Evolutionary conservation across 1,140 invertebrate species (phyloP).

Genomic region (Chlorops oryzae): DNA sequence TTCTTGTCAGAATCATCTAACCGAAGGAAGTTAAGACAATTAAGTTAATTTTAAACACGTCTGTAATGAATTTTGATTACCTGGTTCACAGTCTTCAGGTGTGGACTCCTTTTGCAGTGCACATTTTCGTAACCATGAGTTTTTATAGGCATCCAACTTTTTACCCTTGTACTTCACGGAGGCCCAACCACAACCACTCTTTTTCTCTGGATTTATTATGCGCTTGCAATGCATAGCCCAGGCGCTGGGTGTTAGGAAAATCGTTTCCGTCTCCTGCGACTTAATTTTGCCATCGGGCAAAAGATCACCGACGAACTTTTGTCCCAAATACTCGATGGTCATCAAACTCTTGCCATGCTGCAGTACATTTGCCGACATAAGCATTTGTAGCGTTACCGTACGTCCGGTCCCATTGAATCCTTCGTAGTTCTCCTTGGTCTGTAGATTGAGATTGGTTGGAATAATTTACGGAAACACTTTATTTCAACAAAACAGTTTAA

Average conservation of each 20-base stretch:
- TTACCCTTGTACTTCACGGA: slow-evolving; percentile 76
- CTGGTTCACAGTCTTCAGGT: slow-evolving; percentile 41
- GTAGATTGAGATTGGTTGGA: neutral
- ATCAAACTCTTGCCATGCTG: slow-evolving; percentile 72
- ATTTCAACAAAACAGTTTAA: neutral
- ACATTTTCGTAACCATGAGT: slow-evolving; percentile 67
- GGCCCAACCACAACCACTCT: slow-evolving; percentile 87
- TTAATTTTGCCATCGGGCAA: slow-evolving; percentile 80
- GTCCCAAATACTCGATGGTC: slow-evolving; percentile 86
- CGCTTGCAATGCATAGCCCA: slow-evolving; percentile 89
- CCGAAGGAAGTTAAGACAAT: neutral
- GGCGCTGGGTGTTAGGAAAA: slow-evolving; percentile 84
- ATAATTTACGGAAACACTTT: slow-evolving; percentile 9
- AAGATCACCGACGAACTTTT: slow-evolving; percentile 83
- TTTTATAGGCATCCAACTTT: slow-evolving; percentile 82
- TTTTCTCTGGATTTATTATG: slow-evolving; percentile 85
- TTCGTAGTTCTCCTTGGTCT: slow-evolving; percentile 44
- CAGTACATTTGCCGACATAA: slow-evolving; percentile 73
- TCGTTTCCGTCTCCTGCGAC: slow-evolving; percentile 78
- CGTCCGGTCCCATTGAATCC: slow-evolving; percentile 53
- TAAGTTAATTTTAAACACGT: neutral
- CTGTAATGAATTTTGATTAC: slow-evolving; percentile 14
- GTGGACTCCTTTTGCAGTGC: slow-evolving; percentile 54
- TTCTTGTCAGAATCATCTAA: slow-evolving; percentile 51
- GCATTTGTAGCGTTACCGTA: slow-evolving; percentile 76